Evolutionary conservation across 2,113 vertebrate genomes (phyloP), one percentile per base, ranked within the genome.

Genomic region (Hystrix cristata): DNA sequence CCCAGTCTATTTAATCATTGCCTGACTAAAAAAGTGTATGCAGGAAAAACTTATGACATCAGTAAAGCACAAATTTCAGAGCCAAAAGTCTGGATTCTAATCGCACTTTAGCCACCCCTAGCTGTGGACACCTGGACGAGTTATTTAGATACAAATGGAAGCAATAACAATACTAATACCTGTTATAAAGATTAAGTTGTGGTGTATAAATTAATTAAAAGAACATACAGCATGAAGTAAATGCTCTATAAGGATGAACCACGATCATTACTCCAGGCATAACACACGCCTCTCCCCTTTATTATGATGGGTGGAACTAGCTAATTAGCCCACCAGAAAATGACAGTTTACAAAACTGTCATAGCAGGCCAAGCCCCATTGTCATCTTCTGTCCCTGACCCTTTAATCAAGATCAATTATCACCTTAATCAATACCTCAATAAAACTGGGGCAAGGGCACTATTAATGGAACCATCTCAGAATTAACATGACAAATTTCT

Each of bases 361-460:
- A 57, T 51, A 19, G 78, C 34, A 67, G 34, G 12, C 60, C 81
- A 86, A 79, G 6, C 87, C 12, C 43, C n/a, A 79, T 48, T 69
- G 11, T 64, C 89, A 64, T 3, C 27, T 93, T 94, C 89, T 43
- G 1, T n/a, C 51, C 67, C 60, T 9, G 27, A 55, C 91, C 79
- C 90, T 88, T 93, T 91, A 83, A 83, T n/a, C 43, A 92, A 96
- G 55, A 72, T 7, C 34, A 85, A 74, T 46, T 88, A 67, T 74
- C 29, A 71, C 14, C 81, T 90, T 90, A 95, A 83, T 69, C 38
- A 74, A 67, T 9, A 90, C 10, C 6, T 95, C n/a, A 85, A 96
- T 38, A 53, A 88, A 25, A 84, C 23, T 71, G 51, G 34, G 57
- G 25, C 25, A 88, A 79, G 23, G 74, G 9, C 67, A 9, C 67